Percentiles rank a stretch among this genome's conserved stretches.
Conservation (phyloP, 2,113 vertebrate species). For the Erythrocebus patas region DNA sequence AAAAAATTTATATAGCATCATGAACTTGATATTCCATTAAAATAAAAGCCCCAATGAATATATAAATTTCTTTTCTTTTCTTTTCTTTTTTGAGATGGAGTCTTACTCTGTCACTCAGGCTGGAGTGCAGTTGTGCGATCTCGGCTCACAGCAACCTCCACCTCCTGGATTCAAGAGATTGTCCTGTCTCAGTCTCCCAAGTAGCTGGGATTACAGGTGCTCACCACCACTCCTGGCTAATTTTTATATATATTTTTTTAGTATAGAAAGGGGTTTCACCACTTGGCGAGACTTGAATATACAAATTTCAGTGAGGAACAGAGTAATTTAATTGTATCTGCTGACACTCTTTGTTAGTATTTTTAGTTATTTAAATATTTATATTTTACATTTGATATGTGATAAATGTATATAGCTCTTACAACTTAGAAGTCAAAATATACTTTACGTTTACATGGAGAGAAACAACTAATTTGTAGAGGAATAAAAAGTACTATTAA, state of each 20-base stretch:
- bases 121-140: no score
- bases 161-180: no score
- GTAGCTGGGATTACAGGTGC: no score
- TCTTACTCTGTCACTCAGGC: no score
- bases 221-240: no score
- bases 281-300: not conserved
- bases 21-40: not conserved
- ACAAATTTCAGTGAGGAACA: not conserved
- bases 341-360: not conserved
- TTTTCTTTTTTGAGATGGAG: no score
- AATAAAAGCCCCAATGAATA: not conserved
- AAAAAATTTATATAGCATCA: not conserved
- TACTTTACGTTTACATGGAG: not conserved
- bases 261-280: no score
- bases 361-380: conserved; percentile 9
- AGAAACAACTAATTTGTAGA: not conserved
- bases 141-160: no score
- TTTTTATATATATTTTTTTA: no score
- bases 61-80: not conserved
- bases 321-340: not conserved
- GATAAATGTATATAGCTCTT: not conserved
- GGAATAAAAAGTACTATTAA: not conserved
- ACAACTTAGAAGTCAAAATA: not conserved
- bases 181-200: no score
- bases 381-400: not conserved